Evolutionary conservation across 2,797 vertebrate genomes (phyloP), one percentile per base, ranked within the genome.

Genomic region (Bryconaethiops microstoma): DNA sequence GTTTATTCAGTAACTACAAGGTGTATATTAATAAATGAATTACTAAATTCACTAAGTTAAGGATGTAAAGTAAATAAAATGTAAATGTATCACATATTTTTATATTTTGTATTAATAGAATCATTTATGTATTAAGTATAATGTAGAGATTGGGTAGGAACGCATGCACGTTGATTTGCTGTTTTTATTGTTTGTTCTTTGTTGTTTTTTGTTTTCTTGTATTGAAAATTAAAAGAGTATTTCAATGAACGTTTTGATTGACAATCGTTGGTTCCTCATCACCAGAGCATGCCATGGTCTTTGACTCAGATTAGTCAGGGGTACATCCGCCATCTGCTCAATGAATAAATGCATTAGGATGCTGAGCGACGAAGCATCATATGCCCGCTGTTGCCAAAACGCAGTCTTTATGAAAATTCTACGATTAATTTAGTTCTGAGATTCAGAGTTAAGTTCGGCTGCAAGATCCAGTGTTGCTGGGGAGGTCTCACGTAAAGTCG

Each of bases 71-170:
- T 98, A 97, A 94, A 99, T 98, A 97, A 93, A 94, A 96, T 98
- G 96, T 97, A 97, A 98, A 98, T 94, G 95, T 94, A 95, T 94
- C 95, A 96, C 97, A 97, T 99, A 98, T 98, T 98, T 99, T 97
- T 98, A 96, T 99, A 98, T 98, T 99, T 98, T 97, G 95, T 98
- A 97, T 96, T 95, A 95, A 96, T 96, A 96, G 95, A 97, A 94
- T 93, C 94, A 94, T 96, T 95, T 96, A 95, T 97, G 96, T 97
- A 96, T 96, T 92, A 91, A 93, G 88, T 94, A 92, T 93, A 89
- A 93, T 90, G 88, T 94, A 94, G 93, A 93, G 69, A 67, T 68
- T 68, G 76, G 42, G 89, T 94, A 93, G 92, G 89, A 88, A 90
- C 76, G 13, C 91, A 92, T 93, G 93, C 92, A 92, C 92, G 91